These are phyloP conservation scores for Drosophila simulans DNA, from an alignment of 1,140 invertebrate genomes.

Conservation along the genomic window DNA sequence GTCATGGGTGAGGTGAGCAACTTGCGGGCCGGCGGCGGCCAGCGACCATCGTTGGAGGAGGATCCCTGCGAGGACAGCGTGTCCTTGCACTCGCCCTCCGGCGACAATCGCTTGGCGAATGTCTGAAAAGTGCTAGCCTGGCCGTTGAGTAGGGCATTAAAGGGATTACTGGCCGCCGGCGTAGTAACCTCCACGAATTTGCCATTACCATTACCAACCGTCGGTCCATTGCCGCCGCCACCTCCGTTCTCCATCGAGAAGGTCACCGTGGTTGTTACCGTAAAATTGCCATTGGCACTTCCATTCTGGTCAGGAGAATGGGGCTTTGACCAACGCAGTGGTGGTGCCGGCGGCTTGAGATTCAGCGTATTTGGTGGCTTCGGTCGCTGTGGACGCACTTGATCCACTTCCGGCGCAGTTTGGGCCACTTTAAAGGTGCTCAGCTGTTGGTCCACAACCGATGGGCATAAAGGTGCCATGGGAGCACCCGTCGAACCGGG, in stretches of 20 bases:
- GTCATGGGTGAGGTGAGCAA: slow-evolving; percentile 66
- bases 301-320: slow-evolving; percentile 85
- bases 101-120: slow-evolving; percentile 85
- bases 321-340: slow-evolving; percentile 88
- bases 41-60: slow-evolving; percentile 84
- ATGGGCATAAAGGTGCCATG: neutral
- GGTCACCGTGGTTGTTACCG: slow-evolving; percentile 92
- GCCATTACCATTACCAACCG: neutral
- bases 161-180: slow-evolving; percentile 69
- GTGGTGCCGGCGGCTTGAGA: slow-evolving; percentile 87
- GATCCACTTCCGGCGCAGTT: slow-evolving; percentile 35
- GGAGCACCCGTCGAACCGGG: slow-evolving; percentile 23
- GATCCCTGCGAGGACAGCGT: slow-evolving; percentile 85
- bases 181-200: slow-evolving; percentile 83
- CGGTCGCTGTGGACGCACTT: slow-evolving; percentile 88
- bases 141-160: slow-evolving; percentile 72
- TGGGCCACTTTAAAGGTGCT: slow-evolving; percentile 72
- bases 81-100: slow-evolving; percentile 85
- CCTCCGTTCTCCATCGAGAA: slow-evolving; percentile 88
- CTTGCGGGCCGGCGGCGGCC: slow-evolving; percentile 68
- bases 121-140: slow-evolving; percentile 80
- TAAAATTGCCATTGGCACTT: slow-evolving; percentile 87
- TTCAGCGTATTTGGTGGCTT: slow-evolving; percentile 93
- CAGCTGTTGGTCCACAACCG: slow-evolving; percentile 50
- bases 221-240: slow-evolving; percentile 2